These are phyloP conservation scores for Scolopax rusticola DNA, from an alignment of 2,797 vertebrate genomes.

Conservation along the genomic window DNA sequence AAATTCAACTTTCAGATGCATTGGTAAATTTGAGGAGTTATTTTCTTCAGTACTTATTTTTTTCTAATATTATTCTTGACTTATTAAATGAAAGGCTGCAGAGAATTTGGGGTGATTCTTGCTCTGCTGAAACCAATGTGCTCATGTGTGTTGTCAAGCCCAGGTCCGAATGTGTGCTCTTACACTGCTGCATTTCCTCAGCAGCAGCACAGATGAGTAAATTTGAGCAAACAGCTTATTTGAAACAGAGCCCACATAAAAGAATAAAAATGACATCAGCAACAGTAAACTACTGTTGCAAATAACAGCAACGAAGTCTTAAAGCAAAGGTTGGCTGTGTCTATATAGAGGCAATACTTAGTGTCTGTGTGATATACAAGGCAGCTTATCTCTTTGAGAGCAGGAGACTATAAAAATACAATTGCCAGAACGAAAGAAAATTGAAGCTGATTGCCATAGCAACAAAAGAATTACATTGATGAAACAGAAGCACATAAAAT, in stretches of 20 bases:
- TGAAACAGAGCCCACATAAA: conserved; percentile 59
- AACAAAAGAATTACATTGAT: conserved; percentile 84
- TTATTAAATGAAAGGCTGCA: not conserved
- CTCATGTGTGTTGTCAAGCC: not conserved
- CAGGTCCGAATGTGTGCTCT: not conserved
- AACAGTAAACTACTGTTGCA: conserved; percentile 61
- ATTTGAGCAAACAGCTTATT: conserved; percentile 43
- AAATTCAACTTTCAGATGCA: not conserved
- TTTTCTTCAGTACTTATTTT: not conserved
- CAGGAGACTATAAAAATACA: conserved; percentile 84
- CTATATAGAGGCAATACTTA: conserved; percentile 72
- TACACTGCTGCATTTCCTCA: not conserved
- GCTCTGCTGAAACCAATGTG: not conserved
- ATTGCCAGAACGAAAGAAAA: conserved; percentile 82
- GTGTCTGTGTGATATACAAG: conserved; percentile 75
- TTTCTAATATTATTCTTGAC: not conserved
- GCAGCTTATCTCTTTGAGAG: conserved; percentile 82
- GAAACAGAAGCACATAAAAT: conserved; percentile 81
- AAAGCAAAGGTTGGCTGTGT: conserved; percentile 72
- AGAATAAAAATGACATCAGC: conserved; percentile 73
- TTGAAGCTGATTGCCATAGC: conserved; percentile 84
- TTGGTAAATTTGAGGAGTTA: not conserved
- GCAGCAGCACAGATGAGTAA: conserved; percentile 42
- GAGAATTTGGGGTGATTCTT: not conserved
- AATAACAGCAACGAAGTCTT: conserved; percentile 61